These are phyloP conservation scores for Didymodactylos carnosus DNA, from an alignment of 2,888 invertebrate species.

Conservation along the genomic window DNA sequence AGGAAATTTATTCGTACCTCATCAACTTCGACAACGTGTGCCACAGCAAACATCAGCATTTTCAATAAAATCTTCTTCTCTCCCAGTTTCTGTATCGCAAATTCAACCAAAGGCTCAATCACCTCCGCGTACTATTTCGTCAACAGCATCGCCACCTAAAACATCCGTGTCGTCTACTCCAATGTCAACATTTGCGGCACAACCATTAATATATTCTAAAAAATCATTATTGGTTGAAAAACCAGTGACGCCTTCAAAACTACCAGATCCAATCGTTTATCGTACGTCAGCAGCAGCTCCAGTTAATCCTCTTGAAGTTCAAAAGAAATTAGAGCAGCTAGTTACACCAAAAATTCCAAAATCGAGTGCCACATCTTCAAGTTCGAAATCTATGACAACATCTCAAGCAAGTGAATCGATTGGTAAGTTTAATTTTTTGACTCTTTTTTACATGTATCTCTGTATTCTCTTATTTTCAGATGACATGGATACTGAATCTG, in stretches of 20 bases:
- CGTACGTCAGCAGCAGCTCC: no score
- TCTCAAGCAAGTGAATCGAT: no score
- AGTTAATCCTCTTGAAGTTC: no score
- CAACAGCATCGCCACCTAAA: background rate
- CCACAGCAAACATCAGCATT: background rate
- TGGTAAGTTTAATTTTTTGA: no score
- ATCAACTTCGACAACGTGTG: background rate
- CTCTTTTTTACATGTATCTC: no score
- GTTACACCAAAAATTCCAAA: no score
- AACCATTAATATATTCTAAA: background rate
- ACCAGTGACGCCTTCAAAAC: background rate
- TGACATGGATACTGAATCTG: background rate
- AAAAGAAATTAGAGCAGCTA: no score
- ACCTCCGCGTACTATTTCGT: background rate
- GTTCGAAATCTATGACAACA: no score
- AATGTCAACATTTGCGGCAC: background rate
- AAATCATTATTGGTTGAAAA: background rate
- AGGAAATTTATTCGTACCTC: no score
- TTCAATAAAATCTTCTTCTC: background rate
- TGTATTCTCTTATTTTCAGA: background rate
- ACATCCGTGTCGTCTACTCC: background rate
- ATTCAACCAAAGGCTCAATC: background rate
- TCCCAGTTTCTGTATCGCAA: no score
- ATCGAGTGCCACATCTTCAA: no score
- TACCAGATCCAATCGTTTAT: no score